These are phyloP conservation scores for Sebastes nivosus DNA, from an alignment of 2,797 vertebrate species.

Conservation along the genomic window DNA sequence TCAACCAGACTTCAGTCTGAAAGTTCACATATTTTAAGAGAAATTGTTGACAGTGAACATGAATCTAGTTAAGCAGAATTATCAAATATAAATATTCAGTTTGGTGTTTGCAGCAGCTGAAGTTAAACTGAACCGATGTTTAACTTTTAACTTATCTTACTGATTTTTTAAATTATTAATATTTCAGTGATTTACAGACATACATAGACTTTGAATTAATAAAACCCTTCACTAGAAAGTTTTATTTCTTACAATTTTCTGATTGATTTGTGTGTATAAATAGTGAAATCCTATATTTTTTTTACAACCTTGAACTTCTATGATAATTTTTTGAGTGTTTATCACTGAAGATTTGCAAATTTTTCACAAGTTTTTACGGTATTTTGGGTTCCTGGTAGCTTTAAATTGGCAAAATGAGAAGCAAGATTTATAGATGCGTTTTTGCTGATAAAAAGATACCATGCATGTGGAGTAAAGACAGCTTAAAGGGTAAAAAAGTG, in stretches of 20 bases:
- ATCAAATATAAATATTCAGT: too few relatives aligned
- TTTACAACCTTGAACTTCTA: too few relatives aligned
- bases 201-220: not conserved
- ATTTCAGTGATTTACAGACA: not conserved
- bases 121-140: too few relatives aligned
- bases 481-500: not conserved
- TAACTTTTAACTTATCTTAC: too few relatives aligned
- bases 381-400: not conserved
- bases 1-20: not conserved
- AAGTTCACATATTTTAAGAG: not conserved
- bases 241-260: not conserved
- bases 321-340: not conserved
- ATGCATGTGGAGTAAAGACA: not conserved
- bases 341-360: not conserved
- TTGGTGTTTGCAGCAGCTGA: too few relatives aligned
- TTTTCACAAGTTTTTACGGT: not conserved
- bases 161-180: not conserved
- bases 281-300: too few relatives aligned
- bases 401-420: not conserved
- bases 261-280: not conserved
- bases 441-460: too few relatives aligned
- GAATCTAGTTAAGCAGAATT: not conserved
- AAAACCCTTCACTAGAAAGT: too few relatives aligned
- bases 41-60: not conserved
- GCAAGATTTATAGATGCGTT: fast-evolving